Evolutionary conservation across 2,113 vertebrate species (phyloP).

Genomic region (Platichthys flesus): DNA sequence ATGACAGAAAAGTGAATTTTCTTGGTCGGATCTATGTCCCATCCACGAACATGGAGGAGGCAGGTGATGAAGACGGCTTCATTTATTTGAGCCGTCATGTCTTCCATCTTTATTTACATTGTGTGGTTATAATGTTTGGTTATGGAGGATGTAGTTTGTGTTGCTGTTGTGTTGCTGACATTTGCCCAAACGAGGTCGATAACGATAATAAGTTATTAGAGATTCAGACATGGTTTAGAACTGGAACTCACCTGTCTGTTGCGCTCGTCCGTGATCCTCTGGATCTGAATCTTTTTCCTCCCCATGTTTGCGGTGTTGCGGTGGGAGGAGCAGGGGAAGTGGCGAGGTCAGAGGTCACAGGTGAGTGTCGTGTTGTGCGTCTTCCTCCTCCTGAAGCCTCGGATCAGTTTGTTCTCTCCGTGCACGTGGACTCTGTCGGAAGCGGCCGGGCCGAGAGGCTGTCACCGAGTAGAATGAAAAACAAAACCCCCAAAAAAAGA

Average conservation of each 20-base stretch:
- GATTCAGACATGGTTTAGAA: too few relatives aligned
- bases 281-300: constrained; percentile 99
- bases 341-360: constrained; percentile 55
- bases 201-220: too few relatives aligned
- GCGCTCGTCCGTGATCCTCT: constrained; percentile 97
- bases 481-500: constrained; percentile 27
- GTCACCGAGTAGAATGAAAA: constrained; percentile 27
- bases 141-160: too few relatives aligned
- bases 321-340: constrained; percentile 57
- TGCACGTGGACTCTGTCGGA: constrained; percentile 43
- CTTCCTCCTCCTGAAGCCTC: constrained; percentile 30
- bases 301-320: constrained; percentile 87
- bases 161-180: too few relatives aligned
- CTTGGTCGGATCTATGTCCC: too few relatives aligned
- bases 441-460: constrained; percentile 45
- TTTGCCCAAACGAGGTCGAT: neutral
- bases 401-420: constrained; percentile 20
- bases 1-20: too few relatives aligned
- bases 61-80: too few relatives aligned
- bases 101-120: too few relatives aligned
- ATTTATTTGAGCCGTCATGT: too few relatives aligned
- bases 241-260: constrained; percentile 89
- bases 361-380: constrained; percentile 9
- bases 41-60: too few relatives aligned
- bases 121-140: too few relatives aligned